A percentile compares a stretch with the other conserved stretches of the same genome.
Evolutionary conservation across 1,140 invertebrate genomes (phyloP).

Genomic region (Mercenaria mercenaria): DNA sequence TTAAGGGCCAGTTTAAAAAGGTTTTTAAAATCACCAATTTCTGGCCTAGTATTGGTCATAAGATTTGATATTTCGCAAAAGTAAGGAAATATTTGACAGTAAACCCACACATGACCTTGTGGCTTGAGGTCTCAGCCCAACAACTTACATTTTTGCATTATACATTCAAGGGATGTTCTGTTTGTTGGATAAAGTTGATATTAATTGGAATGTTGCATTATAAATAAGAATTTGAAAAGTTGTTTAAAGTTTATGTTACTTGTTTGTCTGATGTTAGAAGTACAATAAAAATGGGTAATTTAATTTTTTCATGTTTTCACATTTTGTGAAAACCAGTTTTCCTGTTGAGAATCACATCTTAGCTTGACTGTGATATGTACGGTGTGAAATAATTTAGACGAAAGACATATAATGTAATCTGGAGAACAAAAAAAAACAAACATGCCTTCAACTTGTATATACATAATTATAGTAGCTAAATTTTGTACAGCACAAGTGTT

Average conservation of each 20-base stretch:
- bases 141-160: conserved; percentile 13
- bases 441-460: not conserved
- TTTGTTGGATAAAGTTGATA: not conserved
- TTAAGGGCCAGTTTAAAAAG: too few species aligned
- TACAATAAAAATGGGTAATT: not conserved
- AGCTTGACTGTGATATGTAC: conserved; percentile 13
- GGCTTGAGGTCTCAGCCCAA: too few species aligned
- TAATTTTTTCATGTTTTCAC: not conserved
- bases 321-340: not conserved
- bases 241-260: not conserved
- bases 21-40: too few species aligned
- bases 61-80: too few species aligned
- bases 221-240: not conserved
- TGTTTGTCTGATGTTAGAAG: not conserved
- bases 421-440: not conserved
- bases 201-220: not conserved
- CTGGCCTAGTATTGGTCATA: too few species aligned
- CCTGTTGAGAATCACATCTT: conserved; percentile 7
- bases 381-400: not conserved
- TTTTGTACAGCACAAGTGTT: not conserved
- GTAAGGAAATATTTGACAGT: too few species aligned
- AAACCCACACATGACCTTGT: too few species aligned
- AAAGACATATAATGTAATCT: not conserved
- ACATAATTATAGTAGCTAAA: not conserved
- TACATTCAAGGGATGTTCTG: not conserved